Conservation (phyloP, 2,888 invertebrate species). For the Hirudinaria manillensis region DNA sequence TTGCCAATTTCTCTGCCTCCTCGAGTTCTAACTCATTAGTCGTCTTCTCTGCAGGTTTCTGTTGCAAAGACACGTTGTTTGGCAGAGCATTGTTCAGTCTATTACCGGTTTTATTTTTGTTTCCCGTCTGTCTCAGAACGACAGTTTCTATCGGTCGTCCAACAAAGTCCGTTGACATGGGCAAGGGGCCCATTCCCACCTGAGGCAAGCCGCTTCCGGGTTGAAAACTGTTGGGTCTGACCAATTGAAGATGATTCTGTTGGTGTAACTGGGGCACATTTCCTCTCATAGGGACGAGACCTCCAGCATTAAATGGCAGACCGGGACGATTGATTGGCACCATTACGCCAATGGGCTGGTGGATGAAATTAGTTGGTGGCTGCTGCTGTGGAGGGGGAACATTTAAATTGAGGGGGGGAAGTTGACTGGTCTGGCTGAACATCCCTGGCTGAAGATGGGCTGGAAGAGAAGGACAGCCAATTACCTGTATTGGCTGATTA, state of each 20-base stretch:
- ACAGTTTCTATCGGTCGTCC: conserved; percentile 18
- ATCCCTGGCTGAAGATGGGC: background rate
- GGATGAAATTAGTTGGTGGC: background rate
- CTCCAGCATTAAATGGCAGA: background rate
- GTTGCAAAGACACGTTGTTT: background rate
- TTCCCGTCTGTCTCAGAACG: background rate
- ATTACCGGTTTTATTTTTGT: background rate
- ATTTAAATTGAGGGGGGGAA: background rate
- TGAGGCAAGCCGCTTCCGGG: background rate
- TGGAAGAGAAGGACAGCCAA: background rate
- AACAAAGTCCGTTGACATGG: background rate
- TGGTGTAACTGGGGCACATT: background rate
- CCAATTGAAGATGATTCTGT: background rate
- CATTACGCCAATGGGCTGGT: background rate
- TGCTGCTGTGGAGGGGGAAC: conserved; percentile 1
- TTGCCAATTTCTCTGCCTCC: conserved; percentile 7
- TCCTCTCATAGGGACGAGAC: background rate
- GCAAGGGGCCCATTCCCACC: background rate
- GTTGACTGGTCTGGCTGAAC: background rate
- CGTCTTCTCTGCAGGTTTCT: background rate
- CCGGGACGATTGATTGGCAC: background rate
- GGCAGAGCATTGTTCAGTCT: background rate
- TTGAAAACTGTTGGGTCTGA: background rate
- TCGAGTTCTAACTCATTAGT: background rate
- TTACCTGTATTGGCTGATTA: background rate